Percentiles rank a stretch among this genome's conserved stretches.
Conservation (phyloP, 1,140 invertebrate species). For the Aphelinus atriplicis region DNA sequence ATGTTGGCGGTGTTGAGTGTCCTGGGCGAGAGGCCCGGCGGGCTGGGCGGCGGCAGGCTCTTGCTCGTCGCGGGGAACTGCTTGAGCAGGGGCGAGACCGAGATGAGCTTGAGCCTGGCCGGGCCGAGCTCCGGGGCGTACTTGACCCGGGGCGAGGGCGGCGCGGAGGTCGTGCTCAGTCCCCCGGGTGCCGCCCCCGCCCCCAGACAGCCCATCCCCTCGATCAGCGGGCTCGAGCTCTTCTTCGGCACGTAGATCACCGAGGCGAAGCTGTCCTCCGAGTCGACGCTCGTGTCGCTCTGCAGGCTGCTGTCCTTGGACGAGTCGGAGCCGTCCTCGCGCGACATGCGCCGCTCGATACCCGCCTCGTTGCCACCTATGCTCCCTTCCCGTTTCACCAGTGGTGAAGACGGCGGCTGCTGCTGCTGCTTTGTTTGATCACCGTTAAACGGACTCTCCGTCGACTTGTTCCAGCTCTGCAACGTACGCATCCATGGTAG, state of each 20-base stretch:
- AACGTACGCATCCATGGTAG: conserved; percentile 43
- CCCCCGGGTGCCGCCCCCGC: conserved; percentile 40
- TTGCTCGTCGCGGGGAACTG: conserved; percentile 60
- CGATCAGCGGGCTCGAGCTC: conserved; percentile 53
- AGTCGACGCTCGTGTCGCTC: conserved; percentile 92
- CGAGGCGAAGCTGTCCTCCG: conserved; percentile 90
- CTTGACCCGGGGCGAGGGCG: conserved; percentile 75
- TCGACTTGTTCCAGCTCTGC: conserved; percentile 74
- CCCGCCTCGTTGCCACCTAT: background rate
- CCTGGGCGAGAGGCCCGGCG: conserved; percentile 53
- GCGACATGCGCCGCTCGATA: conserved; percentile 72
- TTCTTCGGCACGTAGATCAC: conserved; percentile 87
- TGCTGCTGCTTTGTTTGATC: conserved; percentile 52
- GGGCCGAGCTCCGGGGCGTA: conserved; percentile 46
- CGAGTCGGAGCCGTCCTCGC: conserved; percentile 89
- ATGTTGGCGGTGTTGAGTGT: background rate
- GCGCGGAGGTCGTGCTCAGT: conserved; percentile 69
- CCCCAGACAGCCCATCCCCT: conserved; percentile 35
- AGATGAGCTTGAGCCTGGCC: conserved; percentile 57
- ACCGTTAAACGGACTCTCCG: conserved; percentile 55
- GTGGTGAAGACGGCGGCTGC: conserved; percentile 50
- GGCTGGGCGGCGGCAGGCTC: conserved; percentile 58
- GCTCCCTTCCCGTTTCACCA: conserved; percentile 49
- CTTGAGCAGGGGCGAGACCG: conserved; percentile 60
- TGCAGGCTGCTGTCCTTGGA: conserved; percentile 92